Conservation (phyloP, 2,113 vertebrate species). For the Nibea coibor region DNA sequence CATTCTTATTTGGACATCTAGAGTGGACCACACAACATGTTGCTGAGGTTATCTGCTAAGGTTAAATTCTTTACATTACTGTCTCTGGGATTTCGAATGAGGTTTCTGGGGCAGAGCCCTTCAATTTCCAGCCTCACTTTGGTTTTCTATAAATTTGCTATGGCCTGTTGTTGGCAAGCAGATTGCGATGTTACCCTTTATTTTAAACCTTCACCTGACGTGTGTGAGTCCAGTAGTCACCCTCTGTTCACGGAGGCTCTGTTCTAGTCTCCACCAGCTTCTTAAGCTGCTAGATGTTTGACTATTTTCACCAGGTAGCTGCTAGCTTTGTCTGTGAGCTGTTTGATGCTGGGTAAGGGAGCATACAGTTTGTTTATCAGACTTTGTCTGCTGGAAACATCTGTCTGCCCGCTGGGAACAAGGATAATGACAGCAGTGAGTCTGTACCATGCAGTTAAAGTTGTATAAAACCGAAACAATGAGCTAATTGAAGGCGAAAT, state of each 20-base stretch:
- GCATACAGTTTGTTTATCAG: background rate
- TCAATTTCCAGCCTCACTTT: background rate
- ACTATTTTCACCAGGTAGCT: background rate
- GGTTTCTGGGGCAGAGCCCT: background rate
- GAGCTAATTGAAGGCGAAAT: background rate
- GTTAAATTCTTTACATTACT: background rate
- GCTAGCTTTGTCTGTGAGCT: background rate
- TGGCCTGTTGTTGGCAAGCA: background rate
- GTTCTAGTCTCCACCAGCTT: background rate
- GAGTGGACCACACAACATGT: background rate
- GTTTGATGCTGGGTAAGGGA: background rate
- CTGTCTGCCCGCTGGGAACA: background rate
- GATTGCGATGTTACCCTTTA: background rate
- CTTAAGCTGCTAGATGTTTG: background rate
- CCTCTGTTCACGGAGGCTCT: background rate
- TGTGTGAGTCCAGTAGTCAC: background rate
- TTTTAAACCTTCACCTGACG: background rate
- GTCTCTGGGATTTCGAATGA: background rate
- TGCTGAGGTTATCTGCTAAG: no score
- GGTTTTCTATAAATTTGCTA: no score
- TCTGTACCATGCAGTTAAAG: background rate
- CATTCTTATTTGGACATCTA: background rate
- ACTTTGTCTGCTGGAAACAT: background rate
- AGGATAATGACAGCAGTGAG: background rate
- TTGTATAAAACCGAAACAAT: background rate